These are phyloP conservation scores for Gouania willdenowi DNA, from an alignment of 2,797 vertebrate genomes.

Conservation along the genomic window DNA sequence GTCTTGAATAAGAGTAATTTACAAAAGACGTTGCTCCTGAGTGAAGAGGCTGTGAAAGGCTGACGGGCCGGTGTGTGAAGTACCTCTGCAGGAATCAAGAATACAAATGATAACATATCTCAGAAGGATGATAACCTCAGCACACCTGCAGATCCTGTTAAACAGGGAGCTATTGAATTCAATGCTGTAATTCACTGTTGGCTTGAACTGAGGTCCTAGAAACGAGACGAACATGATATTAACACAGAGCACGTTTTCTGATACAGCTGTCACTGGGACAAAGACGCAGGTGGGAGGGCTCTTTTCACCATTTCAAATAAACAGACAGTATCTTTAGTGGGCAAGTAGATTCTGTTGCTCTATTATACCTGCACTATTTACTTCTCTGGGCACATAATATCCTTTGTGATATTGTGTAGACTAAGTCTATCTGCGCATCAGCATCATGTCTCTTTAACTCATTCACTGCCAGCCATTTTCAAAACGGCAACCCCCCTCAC, in stretches of 20 bases:
- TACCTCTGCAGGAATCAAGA: conserved; percentile 18
- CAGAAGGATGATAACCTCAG: conserved; percentile 45
- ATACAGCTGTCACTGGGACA: conserved; percentile 34
- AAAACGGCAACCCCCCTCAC: too few species aligned
- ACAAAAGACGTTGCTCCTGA: conserved; percentile 14
- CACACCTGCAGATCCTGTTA: conserved; percentile 47
- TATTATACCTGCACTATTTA: too few species aligned
- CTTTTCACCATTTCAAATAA: conserved; percentile 1
- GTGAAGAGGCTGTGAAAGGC: conserved; percentile 1
- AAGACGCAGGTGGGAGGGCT: conserved; percentile 31
- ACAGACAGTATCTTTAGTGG: conserved; percentile 14
- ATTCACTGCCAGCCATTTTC: too few species aligned
- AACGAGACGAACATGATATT: conserved; percentile 35
- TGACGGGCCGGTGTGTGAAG: conserved; percentile 1
- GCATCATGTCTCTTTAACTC: too few species aligned
- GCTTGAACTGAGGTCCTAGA: conserved; percentile 21
- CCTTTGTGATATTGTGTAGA: too few species aligned
- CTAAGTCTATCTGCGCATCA: too few species aligned
- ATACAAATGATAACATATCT: conserved; percentile 42
- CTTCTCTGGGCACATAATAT: too few species aligned
- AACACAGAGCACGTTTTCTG: conserved; percentile 52
- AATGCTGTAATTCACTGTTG: conserved; percentile 46
- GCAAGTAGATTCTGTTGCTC: background rate
- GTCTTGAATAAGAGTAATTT: conserved; percentile 6
- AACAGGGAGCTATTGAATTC: conserved; percentile 54